phyloP scores from a whole-genome alignment of 2,113 vertebrate genomes.

The Sula dactylatra region DNA sequence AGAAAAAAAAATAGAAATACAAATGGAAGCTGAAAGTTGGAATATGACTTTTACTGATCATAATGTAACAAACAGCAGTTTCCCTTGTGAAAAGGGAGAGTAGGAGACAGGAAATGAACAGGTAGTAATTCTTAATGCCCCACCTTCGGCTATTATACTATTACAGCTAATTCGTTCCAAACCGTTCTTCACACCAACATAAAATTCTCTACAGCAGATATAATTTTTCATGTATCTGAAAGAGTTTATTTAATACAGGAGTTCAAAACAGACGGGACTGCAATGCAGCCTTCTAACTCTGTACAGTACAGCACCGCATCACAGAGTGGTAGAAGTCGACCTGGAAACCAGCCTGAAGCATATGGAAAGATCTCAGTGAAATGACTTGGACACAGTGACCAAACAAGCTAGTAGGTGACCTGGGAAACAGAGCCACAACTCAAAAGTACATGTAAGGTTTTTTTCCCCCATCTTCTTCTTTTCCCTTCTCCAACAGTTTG shows the following conservation, averaged over 20 bases:
- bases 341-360: background rate
- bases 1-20: background rate
- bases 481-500: background rate
- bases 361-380: background rate
- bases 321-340: background rate
- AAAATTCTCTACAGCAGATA: background rate
- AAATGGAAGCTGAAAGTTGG: background rate
- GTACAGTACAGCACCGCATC: rapidly evolving
- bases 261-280: background rate
- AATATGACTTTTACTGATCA: background rate
- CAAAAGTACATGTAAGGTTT: rapidly evolving
- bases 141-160: background rate
- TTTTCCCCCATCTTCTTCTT: background rate
- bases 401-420: background rate
- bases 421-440: background rate
- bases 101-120: background rate
- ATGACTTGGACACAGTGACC: no score
- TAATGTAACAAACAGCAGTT: background rate
- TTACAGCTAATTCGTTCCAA: background rate
- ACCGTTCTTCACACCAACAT: background rate
- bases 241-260: background rate
- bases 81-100: background rate
- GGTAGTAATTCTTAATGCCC: background rate
- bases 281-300: background rate
- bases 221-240: background rate